These are phyloP conservation scores for Parus major DNA, from an alignment of 2,113 vertebrate species.

Conservation along the genomic window DNA sequence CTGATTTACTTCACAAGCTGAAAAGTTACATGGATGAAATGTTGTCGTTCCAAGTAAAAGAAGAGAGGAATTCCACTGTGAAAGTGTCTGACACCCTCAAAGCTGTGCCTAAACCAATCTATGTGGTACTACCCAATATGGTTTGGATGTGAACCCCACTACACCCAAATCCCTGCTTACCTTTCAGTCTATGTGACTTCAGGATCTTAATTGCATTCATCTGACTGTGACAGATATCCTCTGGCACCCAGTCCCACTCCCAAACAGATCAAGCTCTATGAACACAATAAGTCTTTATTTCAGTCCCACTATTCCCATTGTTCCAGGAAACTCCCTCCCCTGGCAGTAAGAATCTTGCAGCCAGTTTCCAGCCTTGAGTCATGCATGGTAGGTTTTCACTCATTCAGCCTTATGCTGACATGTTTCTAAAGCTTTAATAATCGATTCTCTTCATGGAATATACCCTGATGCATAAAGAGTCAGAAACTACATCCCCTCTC, in stretches of 20 bases:
- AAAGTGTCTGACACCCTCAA: background rate
- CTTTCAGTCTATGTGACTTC: background rate
- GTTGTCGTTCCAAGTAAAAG: background rate
- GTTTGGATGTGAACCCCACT: background rate
- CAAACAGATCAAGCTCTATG: background rate
- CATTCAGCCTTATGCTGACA: background rate
- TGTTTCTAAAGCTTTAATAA: conserved; percentile 6
- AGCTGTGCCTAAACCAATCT: background rate
- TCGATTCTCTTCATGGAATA: background rate
- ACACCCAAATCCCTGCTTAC: background rate
- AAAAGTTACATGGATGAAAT: background rate
- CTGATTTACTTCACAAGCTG: background rate
- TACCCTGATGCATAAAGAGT: background rate
- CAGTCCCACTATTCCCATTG: background rate
- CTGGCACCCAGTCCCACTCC: background rate
- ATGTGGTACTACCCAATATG: background rate
- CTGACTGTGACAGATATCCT: background rate
- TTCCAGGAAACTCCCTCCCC: background rate
- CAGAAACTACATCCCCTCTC: background rate
- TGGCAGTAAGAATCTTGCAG: background rate
- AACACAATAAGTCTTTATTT: background rate
- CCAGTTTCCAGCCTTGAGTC: background rate
- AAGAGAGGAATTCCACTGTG: background rate
- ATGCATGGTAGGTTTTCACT: background rate
- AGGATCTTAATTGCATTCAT: background rate